Conservation (phyloP, 2,113 vertebrate species). For the Notarius lentiginosus region DNA sequence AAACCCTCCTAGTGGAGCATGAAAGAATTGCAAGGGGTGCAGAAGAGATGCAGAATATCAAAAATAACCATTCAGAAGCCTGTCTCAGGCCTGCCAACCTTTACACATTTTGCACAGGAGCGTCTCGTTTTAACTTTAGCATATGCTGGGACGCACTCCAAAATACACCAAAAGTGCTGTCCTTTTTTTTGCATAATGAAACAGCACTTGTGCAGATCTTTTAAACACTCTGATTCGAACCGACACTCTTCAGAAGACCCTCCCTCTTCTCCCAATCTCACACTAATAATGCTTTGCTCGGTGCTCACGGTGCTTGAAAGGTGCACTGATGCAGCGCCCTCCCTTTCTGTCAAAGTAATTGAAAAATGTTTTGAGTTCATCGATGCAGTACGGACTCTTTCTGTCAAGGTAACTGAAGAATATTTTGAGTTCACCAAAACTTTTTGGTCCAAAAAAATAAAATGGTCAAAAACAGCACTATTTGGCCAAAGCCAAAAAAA, state of each 20-base stretch:
- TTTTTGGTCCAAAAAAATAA: neutral
- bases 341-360: neutral
- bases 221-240: neutral
- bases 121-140: neutral
- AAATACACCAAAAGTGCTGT: neutral
- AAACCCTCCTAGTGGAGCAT: neutral
- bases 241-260: neutral
- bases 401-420: neutral
- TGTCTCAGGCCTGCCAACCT: neutral
- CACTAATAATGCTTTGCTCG: neutral
- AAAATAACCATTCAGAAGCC: neutral
- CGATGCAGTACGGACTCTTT: neutral
- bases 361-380: slow-evolving; percentile 20
- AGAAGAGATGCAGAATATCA: neutral
- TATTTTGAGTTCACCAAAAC: neutral
- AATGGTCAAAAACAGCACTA: neutral
- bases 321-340: neutral
- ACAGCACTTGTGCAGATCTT: neutral
- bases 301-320: neutral
- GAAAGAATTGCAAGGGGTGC: neutral
- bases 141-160: neutral
- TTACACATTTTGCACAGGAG: neutral
- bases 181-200: neutral
- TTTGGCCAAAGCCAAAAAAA: too few relatives aligned
- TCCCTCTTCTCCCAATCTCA: neutral